A percentile compares a stretch with the other conserved stretches of the same genome.
Evolutionary conservation across 2,888 invertebrate species (phyloP).

Genomic region (Nomada fabriciana): DNA sequence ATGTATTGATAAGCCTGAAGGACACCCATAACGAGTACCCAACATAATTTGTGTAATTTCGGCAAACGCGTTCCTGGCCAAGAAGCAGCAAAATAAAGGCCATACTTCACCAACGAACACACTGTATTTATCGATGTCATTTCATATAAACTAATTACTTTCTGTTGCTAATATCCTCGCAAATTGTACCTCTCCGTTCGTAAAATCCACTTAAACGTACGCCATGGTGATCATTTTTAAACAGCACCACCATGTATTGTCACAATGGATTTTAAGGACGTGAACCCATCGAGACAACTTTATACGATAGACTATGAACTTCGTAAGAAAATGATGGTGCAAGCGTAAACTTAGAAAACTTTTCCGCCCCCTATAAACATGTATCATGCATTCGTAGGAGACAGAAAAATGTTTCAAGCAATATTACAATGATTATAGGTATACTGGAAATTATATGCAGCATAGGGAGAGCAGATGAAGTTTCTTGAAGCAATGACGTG

Average conservation of each 20-base stretch:
- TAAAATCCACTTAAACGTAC: background rate
- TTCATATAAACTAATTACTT: background rate
- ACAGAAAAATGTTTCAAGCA: too few relatives aligned
- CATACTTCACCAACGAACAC: slow-evolving; percentile 39
- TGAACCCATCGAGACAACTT: background rate
- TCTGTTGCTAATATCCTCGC: too few relatives aligned
- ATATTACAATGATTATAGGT: slow-evolving; percentile 7
- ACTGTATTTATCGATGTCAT: slow-evolving; percentile 23
- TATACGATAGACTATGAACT: background rate
- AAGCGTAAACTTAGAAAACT: too few relatives aligned
- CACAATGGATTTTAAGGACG: too few relatives aligned
- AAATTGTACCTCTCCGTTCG: background rate
- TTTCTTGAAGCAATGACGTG: background rate
- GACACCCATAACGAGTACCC: slow-evolving; percentile 2
- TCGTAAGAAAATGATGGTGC: background rate
- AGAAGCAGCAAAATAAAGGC: slow-evolving; percentile 42
- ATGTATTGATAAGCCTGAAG: slow-evolving; percentile 54
- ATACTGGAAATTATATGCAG: background rate
- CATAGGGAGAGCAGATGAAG: background rate
- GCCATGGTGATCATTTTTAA: too few relatives aligned
- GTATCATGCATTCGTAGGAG: too few relatives aligned
- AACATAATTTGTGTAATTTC: slow-evolving; percentile 25
- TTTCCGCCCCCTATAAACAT: too few relatives aligned
- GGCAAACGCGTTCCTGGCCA: slow-evolving; percentile 50
- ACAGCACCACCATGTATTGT: too few relatives aligned